Evolutionary conservation across 2,888 invertebrate species (phyloP).

Genomic region (Megalurothrips usitatus): DNA sequence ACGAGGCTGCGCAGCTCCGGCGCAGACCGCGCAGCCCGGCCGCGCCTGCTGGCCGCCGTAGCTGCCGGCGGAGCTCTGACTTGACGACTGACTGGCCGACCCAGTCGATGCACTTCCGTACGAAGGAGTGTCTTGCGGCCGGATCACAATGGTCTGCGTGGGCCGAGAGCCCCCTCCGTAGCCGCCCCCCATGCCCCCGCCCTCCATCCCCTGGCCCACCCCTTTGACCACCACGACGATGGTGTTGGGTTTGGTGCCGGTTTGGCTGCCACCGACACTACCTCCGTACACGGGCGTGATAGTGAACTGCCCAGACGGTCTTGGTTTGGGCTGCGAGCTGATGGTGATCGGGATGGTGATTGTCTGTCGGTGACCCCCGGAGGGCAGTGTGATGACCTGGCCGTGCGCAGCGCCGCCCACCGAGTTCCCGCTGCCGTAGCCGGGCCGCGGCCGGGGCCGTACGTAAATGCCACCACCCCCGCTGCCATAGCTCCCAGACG

Average conservation of each 20-base stretch:
- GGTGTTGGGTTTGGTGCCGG: background rate
- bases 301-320: background rate
- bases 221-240: background rate
- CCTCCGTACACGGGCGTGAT: background rate
- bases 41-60: background rate
- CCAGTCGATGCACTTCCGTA: background rate
- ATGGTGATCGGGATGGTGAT: constrained; percentile 4
- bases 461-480: background rate
- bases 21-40: background rate
- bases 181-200: too few species aligned
- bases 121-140: background rate
- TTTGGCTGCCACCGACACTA: background rate
- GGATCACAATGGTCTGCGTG: background rate
- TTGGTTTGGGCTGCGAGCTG: background rate
- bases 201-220: background rate
- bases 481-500: background rate
- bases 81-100: background rate
- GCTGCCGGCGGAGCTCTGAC: background rate
- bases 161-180: background rate
- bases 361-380: background rate
- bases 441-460: background rate
- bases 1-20: background rate
- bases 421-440: background rate
- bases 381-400: background rate
- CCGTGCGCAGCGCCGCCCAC: background rate